Evolutionary conservation across 2,113 vertebrate genomes (phyloP).

Genomic region (Halichoerus grypus): DNA sequence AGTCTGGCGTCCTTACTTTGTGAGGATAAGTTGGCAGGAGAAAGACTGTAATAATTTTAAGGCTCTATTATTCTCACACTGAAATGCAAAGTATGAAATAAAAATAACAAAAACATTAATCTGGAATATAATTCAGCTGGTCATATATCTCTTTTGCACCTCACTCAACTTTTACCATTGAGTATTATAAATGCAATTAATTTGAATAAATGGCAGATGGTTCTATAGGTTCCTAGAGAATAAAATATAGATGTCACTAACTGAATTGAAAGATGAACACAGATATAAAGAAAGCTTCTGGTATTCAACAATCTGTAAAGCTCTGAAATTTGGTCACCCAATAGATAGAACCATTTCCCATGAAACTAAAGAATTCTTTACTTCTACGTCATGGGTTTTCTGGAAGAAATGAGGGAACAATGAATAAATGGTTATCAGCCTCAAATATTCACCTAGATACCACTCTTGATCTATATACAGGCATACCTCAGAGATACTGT

Average conservation of each 20-base stretch:
- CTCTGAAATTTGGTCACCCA: neutral
- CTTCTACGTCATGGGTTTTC: neutral
- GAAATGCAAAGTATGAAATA: neutral
- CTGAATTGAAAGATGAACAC: neutral
- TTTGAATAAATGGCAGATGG: neutral
- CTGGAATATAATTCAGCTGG: neutral
- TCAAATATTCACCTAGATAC: neutral
- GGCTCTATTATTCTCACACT: neutral
- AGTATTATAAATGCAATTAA: neutral
- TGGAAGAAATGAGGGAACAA: neutral
- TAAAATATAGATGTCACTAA: neutral
- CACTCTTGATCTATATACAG: neutral
- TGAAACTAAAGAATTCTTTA: neutral
- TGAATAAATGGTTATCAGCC: neutral
- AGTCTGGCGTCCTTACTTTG: constrained; percentile 43
- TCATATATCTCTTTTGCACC: neutral
- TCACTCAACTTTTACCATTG: neutral
- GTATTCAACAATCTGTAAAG: neutral
- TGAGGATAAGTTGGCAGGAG: constrained; percentile 6
- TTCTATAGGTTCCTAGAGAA: neutral
- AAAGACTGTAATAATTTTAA: constrained; percentile 28
- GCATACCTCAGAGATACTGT: neutral
- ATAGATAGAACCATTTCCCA: neutral
- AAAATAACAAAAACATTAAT: constrained; percentile 43
- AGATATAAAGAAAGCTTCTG: neutral